Base-by-base conservation (phyloP, 2,888 invertebrate genomes). In the Philonicus albiceps region DNA sequence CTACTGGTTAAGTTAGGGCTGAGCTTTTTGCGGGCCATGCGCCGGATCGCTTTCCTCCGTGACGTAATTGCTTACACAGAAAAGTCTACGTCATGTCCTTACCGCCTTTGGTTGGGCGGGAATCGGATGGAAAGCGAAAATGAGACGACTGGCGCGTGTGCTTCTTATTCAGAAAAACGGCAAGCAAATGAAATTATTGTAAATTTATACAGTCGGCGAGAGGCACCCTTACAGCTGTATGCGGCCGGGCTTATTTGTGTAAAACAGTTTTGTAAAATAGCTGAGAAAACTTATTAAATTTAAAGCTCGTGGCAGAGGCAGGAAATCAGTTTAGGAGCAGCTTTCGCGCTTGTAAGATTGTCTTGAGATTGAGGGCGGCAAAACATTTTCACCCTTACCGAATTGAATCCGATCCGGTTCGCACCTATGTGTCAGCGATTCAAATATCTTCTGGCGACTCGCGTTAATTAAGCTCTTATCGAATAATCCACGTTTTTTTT, bases 141-240 rank as follows among this genome's bases (percentile, higher is more conserved):
- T 34, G 83, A 83, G 83, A 83, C 55, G 72, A 31, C 34, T 64
- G 37, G 19, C 37, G 22, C 22, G 13, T 34, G n/a, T 37, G 64
- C 19, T 72, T 72, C 43, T 64, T 40, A 40, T 83, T 83, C 83
- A 55, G 30, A 19, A 34, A 72, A 83, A 64, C 72, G 72, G 16
- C 64, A 64, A 74, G 37, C 85, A 53, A 85, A 85, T 85, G 75
- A 75, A 85, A 85, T 75, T 85, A 19, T 85, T 85, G 85, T 85
- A 53, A 75, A 75, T 53, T 49, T 85, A 85, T 85, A 85, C 85
- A 49, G 75, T n/a, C 30, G 31, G 53, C 34, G 85, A 85, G 74
- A 75, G 85, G 53, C 53, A 49, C 75, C 22, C n/a, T 74, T 16
- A 16, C 74, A 31, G 27, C 74, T 74, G 74, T 37, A 74, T 37